These are phyloP conservation scores for Poecilia wingei DNA, from an alignment of 2,797 vertebrate genomes.

Conservation along the genomic window DNA sequence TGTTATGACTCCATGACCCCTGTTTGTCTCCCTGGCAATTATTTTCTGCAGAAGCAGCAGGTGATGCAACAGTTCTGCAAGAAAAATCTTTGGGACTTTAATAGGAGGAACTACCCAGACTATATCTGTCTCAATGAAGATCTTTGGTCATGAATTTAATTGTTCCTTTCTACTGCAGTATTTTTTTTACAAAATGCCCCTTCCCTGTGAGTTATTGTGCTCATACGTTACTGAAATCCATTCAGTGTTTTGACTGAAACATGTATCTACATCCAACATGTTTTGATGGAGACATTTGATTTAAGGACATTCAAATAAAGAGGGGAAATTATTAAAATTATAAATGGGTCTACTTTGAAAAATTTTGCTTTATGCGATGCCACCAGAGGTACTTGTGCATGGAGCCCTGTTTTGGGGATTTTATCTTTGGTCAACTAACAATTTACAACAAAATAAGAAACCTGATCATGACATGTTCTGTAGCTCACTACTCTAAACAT, in stretches of 20 bases:
- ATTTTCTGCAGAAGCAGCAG: not conserved
- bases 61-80: not conserved
- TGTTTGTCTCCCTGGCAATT: not conserved
- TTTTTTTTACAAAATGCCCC: not conserved
- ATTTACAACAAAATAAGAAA: not conserved
- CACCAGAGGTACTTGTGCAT: not conserved
- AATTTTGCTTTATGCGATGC: not conserved
- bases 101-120: not conserved
- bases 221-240: not conserved
- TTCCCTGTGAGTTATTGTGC: not conserved
- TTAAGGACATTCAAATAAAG: not conserved
- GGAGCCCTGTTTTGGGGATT: not conserved
- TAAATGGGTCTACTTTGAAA: not conserved
- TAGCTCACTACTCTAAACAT: not conserved
- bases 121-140: not conserved
- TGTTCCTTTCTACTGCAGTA: not conserved
- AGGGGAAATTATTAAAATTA: not conserved
- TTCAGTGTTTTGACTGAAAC: not conserved
- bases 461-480: not conserved
- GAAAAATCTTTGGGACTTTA: not conserved
- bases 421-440: not conserved
- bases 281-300: not conserved
- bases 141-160: not conserved
- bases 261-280: not conserved
- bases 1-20: not conserved